Percentiles rank a stretch among this genome's conserved stretches.
These are phyloP conservation scores for Elysia chlorotica DNA, from an alignment of 1,140 invertebrate genomes.

Conservation along the genomic window DNA sequence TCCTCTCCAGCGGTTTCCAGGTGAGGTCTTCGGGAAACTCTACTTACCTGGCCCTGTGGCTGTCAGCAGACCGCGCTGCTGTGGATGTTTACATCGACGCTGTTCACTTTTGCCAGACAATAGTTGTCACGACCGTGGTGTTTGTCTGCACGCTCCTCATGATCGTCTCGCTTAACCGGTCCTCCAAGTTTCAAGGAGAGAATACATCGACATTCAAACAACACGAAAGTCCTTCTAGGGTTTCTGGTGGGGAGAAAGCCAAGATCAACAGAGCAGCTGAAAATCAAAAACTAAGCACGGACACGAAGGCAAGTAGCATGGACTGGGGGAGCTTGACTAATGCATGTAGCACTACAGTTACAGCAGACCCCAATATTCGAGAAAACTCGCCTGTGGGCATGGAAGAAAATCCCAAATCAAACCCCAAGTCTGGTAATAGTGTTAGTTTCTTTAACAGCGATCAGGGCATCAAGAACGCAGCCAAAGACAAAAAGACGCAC, in stretches of 20 bases:
- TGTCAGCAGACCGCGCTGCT: not conserved
- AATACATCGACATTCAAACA: too few species aligned
- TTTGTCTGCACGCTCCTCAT: not conserved
- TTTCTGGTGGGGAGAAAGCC: too few species aligned
- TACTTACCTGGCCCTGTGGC: not conserved
- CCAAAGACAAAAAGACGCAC: not conserved
- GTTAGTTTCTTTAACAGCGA: too few species aligned
- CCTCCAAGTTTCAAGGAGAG: not conserved
- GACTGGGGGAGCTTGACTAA: not conserved
- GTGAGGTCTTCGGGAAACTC: not conserved
- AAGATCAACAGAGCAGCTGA: not conserved
- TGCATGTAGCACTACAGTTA: not conserved
- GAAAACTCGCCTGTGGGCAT: too few species aligned
- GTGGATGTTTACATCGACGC: not conserved
- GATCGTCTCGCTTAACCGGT: not conserved
- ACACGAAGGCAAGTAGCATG: not conserved
- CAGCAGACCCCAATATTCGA: too few species aligned
- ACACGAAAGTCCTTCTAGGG: too few species aligned
- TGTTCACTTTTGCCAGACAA: not conserved
- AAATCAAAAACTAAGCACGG: not conserved
- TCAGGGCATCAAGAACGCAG: not conserved
- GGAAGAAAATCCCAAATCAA: too few species aligned
- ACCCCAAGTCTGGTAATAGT: not conserved
- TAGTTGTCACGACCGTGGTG: not conserved
- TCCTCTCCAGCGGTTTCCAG: not conserved